These are phyloP conservation scores for Ormyrus labotus DNA, from an alignment of 2,888 invertebrate species.

Conservation along the genomic window DNA sequence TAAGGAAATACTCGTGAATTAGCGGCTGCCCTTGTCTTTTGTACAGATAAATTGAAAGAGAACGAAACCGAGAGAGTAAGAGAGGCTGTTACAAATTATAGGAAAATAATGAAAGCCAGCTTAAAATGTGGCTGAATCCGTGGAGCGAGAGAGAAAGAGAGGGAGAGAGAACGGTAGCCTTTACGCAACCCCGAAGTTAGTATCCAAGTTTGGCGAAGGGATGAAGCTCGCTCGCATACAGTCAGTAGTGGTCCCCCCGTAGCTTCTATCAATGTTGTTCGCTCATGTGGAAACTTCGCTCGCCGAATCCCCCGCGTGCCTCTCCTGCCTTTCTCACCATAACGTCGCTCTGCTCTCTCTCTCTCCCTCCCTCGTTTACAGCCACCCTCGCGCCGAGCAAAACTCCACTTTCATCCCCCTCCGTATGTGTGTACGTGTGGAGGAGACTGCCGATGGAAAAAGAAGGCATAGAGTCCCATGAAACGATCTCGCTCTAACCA, in stretches of 20 bases:
- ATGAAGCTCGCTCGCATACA: slow-evolving; percentile 63
- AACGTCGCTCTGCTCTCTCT: slow-evolving; percentile 62
- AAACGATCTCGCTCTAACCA: slow-evolving; percentile 64
- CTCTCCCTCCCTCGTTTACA: slow-evolving; percentile 46
- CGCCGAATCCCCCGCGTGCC: slow-evolving; percentile 71
- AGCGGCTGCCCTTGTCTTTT: not conserved
- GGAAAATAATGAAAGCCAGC: slow-evolving; percentile 74
- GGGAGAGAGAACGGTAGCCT: slow-evolving; percentile 46
- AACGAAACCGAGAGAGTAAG: slow-evolving; percentile 51
- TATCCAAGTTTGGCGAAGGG: slow-evolving; percentile 71
- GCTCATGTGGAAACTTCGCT: slow-evolving; percentile 74
- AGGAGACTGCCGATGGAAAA: slow-evolving; percentile 49
- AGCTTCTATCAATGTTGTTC: slow-evolving; percentile 74
- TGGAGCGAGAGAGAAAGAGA: slow-evolving; percentile 24
- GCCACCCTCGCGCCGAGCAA: slow-evolving; percentile 47
- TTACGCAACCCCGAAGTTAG: slow-evolving; percentile 67
- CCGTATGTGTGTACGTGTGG: slow-evolving; percentile 24
- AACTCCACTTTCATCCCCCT: slow-evolving; percentile 48
- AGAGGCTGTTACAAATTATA: slow-evolving; percentile 72
- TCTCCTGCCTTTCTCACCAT: slow-evolving; percentile 74
- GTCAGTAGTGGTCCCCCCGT: slow-evolving; percentile 61
- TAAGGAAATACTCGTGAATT: slow-evolving; percentile 22
- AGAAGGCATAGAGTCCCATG: slow-evolving; percentile 61
- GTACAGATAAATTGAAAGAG: slow-evolving; percentile 35
- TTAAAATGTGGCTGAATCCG: slow-evolving; percentile 65